These are phyloP conservation scores for Coptotermes formosanus DNA, from an alignment of 1,140 invertebrate species.

Conservation along the genomic window DNA sequence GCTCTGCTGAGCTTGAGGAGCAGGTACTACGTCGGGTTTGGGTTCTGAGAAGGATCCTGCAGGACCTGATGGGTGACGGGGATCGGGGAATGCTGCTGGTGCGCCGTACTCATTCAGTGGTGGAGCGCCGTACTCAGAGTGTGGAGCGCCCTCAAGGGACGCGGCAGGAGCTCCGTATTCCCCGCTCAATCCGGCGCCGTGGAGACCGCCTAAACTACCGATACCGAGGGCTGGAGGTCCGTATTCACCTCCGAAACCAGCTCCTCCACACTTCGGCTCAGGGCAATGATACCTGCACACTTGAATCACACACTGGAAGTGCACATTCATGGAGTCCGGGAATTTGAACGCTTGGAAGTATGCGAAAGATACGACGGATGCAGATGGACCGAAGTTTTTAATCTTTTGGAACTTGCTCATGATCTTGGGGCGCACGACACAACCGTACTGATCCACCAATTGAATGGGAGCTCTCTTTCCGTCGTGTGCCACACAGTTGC, in stretches of 20 bases:
- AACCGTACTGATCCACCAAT: slow-evolving; percentile 87
- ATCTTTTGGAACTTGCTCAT: slow-evolving; percentile 94
- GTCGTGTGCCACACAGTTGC: slow-evolving; percentile 92
- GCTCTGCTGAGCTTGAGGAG: slow-evolving; percentile 60
- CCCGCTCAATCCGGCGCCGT: slow-evolving; percentile 53
- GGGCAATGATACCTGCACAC: slow-evolving; percentile 92
- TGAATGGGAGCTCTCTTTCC: slow-evolving; percentile 90
- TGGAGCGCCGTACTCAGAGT: slow-evolving; percentile 33
- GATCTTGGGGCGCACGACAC: slow-evolving; percentile 88
- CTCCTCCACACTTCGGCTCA: slow-evolving; percentile 77
- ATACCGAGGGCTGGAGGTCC: slow-evolving; percentile 59
- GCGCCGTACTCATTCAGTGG: slow-evolving; percentile 66
- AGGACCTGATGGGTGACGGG: slow-evolving; percentile 76
- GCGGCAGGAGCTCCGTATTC: slow-evolving; percentile 55
- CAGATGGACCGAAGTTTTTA: slow-evolving; percentile 91
- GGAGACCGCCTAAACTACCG: slow-evolving; percentile 43
- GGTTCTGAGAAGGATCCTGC: slow-evolving; percentile 78
- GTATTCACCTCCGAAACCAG: slow-evolving; percentile 63
- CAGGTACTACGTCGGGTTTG: slow-evolving; percentile 45
- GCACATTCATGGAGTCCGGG: slow-evolving; percentile 95
- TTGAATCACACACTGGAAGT: slow-evolving; percentile 96
- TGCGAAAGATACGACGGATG: slow-evolving; percentile 90
- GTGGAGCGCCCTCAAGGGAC: slow-evolving; percentile 54
- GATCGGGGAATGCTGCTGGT: slow-evolving; percentile 76
- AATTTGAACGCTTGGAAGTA: slow-evolving; percentile 97